A percentile compares a stretch with the other conserved stretches of the same genome.
These are phyloP conservation scores for Silurus aristotelis DNA, from an alignment of 2,797 vertebrate genomes.

Conservation along the genomic window DNA sequence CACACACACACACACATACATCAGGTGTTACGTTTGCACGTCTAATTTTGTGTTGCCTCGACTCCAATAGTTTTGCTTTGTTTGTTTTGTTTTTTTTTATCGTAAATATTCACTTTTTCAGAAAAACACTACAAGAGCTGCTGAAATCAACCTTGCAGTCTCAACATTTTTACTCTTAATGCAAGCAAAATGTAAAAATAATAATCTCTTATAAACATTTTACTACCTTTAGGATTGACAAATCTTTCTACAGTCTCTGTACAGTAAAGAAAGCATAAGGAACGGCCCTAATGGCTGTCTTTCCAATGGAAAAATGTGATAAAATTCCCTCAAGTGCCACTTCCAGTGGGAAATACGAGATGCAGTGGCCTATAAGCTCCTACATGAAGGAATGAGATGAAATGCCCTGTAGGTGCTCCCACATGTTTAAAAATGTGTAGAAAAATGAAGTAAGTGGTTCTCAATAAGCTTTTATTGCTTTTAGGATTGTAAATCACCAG, in stretches of 20 bases:
- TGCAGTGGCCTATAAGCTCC: not conserved
- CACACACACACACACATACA: not conserved
- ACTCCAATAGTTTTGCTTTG: not conserved
- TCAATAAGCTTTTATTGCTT: not conserved
- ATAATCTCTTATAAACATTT: not conserved
- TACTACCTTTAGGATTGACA: not conserved
- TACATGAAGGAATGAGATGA: not conserved
- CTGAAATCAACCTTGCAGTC: constrained; percentile 51
- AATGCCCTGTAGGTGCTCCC: not conserved
- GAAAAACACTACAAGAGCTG: constrained; percentile 59
- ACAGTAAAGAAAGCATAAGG: not conserved
- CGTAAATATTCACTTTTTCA: constrained; percentile 48
- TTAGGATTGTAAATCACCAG: too few species aligned
- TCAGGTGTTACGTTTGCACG: not conserved
- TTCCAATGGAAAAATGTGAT: not conserved
- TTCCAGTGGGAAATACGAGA: not conserved
- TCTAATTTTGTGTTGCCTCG: not conserved
- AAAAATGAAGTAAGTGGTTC: not conserved
- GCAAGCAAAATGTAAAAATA: constrained; percentile 11
- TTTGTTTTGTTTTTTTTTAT: constrained; percentile 6
- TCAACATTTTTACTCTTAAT: constrained; percentile 50
- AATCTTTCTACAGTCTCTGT: not conserved
- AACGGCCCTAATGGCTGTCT: not conserved
- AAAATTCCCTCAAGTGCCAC: not conserved
- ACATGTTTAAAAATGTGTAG: not conserved